Base-by-base conservation (phyloP, 2,113 vertebrate genomes). In the Tupaia chinensis region DNA sequence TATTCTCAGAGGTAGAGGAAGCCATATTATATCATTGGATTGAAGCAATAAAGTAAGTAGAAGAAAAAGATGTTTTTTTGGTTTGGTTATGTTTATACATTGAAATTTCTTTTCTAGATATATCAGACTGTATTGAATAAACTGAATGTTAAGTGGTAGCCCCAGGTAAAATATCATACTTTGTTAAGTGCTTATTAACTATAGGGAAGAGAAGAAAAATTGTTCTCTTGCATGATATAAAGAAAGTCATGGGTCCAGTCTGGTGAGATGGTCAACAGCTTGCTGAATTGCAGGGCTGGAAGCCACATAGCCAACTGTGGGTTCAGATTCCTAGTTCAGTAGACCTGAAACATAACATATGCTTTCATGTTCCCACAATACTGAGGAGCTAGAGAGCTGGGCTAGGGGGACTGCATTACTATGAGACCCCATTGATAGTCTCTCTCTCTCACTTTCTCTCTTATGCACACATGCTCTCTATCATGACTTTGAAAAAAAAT, bases 1-100 rank as follows among this genome's bases (percentile, higher is more conserved):
- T 95, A 95, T 95, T 97, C 66, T 86, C 6, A 53, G 93, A 94
- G 14, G 34, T 15, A 95, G n/a, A 96, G 20, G 73, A 4, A 32
- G 22, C 17, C 29, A 19, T 63, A 90, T n/a, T 68, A 32, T 79
- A 61, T 69, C 81, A 94, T 11, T 91, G 13, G 0, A 63, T 93
- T 11, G 20, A 90, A 96, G 16, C 60, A 96, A 69, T 92, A 97
- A 95, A 86, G 32, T 87, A 63, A 82, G 85, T 8, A 87, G n/a
- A 19, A 20, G 77, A 86, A 91, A 96, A 74, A 9, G 10, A 20
- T 34, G 13, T 32, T 81, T 4, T 60, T 92, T 93, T 90, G 22
- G 0, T 76, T 92, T 89, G 11, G 9, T n/a, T 91, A 80, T 88
- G 17, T 23, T 89, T 97, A 72, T 88, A 74, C 1, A 86, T 22